Evolutionary conservation across 2,888 invertebrate species (phyloP).

Genomic region (Lissonota sp.): DNA sequence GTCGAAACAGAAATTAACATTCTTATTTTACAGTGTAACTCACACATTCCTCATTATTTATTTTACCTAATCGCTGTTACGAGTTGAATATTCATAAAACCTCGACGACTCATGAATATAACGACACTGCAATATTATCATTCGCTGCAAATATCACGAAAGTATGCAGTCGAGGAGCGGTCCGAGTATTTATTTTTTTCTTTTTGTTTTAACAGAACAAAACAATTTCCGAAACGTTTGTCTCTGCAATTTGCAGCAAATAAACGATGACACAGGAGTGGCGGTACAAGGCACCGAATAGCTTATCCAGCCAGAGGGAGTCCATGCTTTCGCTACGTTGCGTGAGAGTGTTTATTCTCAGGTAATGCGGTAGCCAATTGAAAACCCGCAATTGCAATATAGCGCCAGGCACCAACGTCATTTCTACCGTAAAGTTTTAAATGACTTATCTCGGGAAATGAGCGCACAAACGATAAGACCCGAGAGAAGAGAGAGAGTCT

Average conservation of each 20-base stretch:
- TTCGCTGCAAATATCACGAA: no score
- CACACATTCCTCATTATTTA: no score
- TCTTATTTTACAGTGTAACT: neutral
- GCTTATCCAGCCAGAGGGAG: conserved; percentile 3
- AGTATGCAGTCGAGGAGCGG: no score
- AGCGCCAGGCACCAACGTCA: neutral
- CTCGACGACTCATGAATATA: no score
- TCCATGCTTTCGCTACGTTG: neutral
- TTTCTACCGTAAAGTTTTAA: conserved; percentile 7
- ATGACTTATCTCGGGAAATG: conserved; percentile 21
- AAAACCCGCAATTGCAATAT: neutral
- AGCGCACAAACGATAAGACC: neutral
- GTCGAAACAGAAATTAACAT: neutral
- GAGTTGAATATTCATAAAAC: neutral
- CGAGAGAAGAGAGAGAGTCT: conserved; percentile 1
- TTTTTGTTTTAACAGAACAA: neutral
- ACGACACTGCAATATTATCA: no score
- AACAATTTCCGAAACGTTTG: neutral
- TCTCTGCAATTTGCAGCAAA: conserved; percentile 9
- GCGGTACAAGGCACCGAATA: conserved; percentile 34
- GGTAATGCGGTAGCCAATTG: conserved; percentile 25
- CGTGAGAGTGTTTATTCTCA: conserved; percentile 11
- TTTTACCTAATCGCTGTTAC: neutral
- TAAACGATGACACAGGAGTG: conserved; percentile 6
- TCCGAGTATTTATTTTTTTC: no score